Percentiles rank a stretch among this genome's conserved stretches.
phyloP scores from a whole-genome alignment of 2,113 vertebrate species.

The Dipodomys stephensi region DNA sequence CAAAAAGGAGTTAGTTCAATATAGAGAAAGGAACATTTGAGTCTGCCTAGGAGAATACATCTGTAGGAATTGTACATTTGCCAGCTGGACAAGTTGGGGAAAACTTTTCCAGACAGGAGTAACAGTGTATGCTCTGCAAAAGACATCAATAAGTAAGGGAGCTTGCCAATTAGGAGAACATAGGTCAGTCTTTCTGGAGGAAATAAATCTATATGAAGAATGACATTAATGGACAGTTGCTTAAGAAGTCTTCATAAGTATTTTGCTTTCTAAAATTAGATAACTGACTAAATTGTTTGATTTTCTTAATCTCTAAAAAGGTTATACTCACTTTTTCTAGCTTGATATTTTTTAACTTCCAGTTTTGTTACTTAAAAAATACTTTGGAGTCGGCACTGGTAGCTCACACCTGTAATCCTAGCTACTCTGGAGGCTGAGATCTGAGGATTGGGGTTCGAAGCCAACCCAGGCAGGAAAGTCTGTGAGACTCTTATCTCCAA shows the following conservation, averaged over 20 bases:
- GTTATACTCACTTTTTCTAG: no score
- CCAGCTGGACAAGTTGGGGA: background rate
- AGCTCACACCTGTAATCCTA: no score
- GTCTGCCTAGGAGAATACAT: background rate
- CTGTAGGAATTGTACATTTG: slow-evolving; percentile 9
- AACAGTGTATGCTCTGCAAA: background rate
- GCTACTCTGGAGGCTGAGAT: no score
- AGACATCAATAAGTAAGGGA: background rate
- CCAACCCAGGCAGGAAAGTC: no score
- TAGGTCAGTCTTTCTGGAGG: slow-evolving; percentile 40
- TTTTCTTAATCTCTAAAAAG: no score
- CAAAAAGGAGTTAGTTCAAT: background rate
- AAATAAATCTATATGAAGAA: slow-evolving; percentile 38
- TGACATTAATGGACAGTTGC: slow-evolving; percentile 4
- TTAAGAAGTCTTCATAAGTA: slow-evolving; percentile 1
- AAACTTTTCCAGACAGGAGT: slow-evolving; percentile 8
- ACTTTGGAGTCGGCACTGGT: background rate
- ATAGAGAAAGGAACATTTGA: background rate
- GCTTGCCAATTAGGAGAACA: background rate
- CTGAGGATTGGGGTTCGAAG: no score
- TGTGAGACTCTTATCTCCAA: no score
- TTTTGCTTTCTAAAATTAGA: background rate
- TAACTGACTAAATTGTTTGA: background rate
- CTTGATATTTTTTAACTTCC: slow-evolving; percentile 7
- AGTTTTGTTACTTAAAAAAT: slow-evolving; percentile 32